Evolutionary conservation across 2,888 invertebrate genomes (phyloP).

Genomic region (Marronus borbonicus): DNA sequence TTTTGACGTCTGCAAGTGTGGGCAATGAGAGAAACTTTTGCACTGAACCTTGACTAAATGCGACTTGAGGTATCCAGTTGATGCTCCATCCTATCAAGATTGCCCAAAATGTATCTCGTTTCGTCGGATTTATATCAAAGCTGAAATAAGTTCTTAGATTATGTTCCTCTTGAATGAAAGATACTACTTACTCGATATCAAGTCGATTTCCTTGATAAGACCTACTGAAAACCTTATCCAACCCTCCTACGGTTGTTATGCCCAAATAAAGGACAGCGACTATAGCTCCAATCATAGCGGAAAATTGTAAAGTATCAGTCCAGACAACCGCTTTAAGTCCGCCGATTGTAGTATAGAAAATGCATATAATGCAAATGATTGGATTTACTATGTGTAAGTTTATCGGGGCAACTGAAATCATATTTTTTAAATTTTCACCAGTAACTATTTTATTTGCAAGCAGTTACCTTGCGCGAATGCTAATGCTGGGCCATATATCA

Average conservation of each 20-base stretch:
- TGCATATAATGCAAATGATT: conserved; percentile 79
- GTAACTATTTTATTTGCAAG: not conserved
- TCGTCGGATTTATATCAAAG: conserved; percentile 75
- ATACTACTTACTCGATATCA: conserved; percentile 66
- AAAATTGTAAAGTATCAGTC: conserved; percentile 74
- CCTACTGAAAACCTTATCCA: conserved; percentile 74
- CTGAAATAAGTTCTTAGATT: conserved; percentile 65
- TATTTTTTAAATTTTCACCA: not conserved
- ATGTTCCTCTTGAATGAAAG: not conserved
- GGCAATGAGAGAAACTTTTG: conserved; percentile 77
- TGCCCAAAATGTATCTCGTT: conserved; percentile 76
- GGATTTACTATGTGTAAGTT: conserved; percentile 74
- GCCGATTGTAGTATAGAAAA: conserved; percentile 81
- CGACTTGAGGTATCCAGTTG: conserved; percentile 72
- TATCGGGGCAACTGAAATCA: conserved; percentile 75
- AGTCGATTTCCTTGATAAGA: conserved; percentile 74
- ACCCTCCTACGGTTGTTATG: conserved; percentile 71
- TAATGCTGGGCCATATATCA: conserved; percentile 80
- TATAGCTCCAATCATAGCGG: conserved; percentile 72
- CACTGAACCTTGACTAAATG: conserved; percentile 74
- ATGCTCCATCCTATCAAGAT: conserved; percentile 73
- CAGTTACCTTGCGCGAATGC: conserved; percentile 78
- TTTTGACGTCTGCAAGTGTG: conserved; percentile 72
- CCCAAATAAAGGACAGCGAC: conserved; percentile 74
- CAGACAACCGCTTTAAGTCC: conserved; percentile 78